Evolutionary conservation across 1,140 invertebrate genomes (phyloP).

Genomic region (Coelopa frigida): DNA sequence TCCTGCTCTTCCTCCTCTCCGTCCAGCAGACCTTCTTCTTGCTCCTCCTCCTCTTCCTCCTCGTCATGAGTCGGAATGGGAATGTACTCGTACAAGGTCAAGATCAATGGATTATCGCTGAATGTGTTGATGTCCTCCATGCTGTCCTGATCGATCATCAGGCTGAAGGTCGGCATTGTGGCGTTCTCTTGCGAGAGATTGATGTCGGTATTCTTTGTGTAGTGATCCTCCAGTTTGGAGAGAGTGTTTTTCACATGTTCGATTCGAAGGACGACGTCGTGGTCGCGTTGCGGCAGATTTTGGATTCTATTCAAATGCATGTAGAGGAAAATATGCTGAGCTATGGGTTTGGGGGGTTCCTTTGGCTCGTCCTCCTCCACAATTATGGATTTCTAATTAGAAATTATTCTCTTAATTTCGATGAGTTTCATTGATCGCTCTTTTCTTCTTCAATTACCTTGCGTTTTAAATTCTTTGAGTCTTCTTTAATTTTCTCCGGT

Average conservation of each 20-base stretch:
- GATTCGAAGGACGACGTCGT: constrained; percentile 29
- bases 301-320: constrained; percentile 24
- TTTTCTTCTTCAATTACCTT: too few relatives aligned
- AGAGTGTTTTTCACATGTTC: constrained; percentile 26
- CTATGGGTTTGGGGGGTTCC: background rate
- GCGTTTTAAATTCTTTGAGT: too few relatives aligned
- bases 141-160: constrained; percentile 27
- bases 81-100: constrained; percentile 27
- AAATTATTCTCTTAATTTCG: too few relatives aligned
- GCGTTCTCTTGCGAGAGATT: constrained; percentile 21
- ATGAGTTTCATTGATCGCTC: too few relatives aligned
- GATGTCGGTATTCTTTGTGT: constrained; percentile 30
- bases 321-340: constrained; percentile 27
- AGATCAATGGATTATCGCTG: constrained; percentile 29
- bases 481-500: too few relatives aligned
- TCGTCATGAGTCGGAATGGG: constrained; percentile 14
- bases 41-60: constrained; percentile 1
- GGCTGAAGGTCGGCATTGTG: constrained; percentile 22
- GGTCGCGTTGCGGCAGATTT: constrained; percentile 16
- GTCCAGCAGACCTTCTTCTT: constrained; percentile 12
- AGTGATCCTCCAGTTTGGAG: constrained; percentile 30
- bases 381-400: too few relatives aligned
- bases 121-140: constrained; percentile 33
- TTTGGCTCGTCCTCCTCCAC: background rate
- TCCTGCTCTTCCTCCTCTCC: constrained; percentile 10